phyloP scores from a whole-genome alignment of 2,888 invertebrate species.

The Orchesella flavescens region DNA sequence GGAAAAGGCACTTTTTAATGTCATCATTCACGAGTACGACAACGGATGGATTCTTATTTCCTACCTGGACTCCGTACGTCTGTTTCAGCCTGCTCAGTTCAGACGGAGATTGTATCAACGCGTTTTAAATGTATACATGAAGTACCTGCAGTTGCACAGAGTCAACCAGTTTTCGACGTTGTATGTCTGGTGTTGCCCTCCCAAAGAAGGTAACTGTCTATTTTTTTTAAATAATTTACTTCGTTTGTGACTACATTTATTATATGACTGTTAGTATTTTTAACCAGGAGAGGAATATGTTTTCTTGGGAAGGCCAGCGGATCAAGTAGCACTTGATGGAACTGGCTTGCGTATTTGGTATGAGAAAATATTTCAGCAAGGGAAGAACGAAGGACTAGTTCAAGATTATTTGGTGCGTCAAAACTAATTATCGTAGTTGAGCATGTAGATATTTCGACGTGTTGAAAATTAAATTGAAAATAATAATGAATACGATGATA shows the following conservation, averaged over 20 bases:
- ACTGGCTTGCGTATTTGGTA: conserved; percentile 8
- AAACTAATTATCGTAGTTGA: background rate
- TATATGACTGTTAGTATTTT: too few species aligned
- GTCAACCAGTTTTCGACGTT: background rate
- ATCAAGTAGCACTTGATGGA: background rate
- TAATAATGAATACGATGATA: too few species aligned
- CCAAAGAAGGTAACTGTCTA: too few species aligned
- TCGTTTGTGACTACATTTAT: too few species aligned
- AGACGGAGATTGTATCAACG: background rate
- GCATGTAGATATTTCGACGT: background rate
- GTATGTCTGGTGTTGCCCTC: conserved; percentile 30
- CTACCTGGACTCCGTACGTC: conserved; percentile 24
- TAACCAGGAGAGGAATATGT: conserved; percentile 45
- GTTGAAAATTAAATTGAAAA: too few species aligned
- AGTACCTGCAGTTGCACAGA: background rate
- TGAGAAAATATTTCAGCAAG: background rate
- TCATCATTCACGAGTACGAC: conserved; percentile 26
- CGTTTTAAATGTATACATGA: background rate
- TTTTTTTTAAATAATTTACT: too few species aligned
- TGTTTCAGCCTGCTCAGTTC: conserved; percentile 3
- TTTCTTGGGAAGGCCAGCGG: conserved; percentile 17
- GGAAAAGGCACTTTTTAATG: background rate
- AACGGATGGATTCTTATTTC: background rate
- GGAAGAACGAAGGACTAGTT: background rate
- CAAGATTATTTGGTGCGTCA: background rate